Base-by-base conservation (phyloP, 2,888 invertebrate species). In the Rotaria socialis region DNA sequence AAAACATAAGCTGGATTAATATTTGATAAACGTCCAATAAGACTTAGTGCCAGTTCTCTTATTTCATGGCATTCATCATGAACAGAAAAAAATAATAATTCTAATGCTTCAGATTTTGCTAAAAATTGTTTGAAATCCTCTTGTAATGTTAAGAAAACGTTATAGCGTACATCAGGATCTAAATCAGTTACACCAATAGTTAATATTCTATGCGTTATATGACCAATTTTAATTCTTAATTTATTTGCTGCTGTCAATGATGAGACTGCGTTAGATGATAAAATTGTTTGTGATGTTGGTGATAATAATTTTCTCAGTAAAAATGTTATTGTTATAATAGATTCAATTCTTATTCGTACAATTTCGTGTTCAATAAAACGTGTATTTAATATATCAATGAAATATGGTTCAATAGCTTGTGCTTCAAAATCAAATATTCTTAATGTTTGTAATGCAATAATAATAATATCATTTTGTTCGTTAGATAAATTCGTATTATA, bases 1-100 rank as follows among this genome's bases (percentile, higher is more conserved):
- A 98, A 96, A 1, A 99, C 96, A 91, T 97, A 97, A 0, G 98
- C 97, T 0, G 99, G 99, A 92, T 99, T 99, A 90, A 97, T 94
- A 47, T 94, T 94, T 89, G 96, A 96, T 87, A 99, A 92, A 87
- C 97, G 92, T 0, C 97, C 98, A 86, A 98, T 95, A 85, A 96
- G 96, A 88, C 96, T 95, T 88, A 98, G 94, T 0, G 97, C 96
- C 84, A 96, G 92, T 91, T 98, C 97, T 55, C 98, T 93, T 88
- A 98, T 97, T 92, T 96, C 96, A 90, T 97, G 95, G 88, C 96
- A 94, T 91, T 99, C 98, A 91, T 99, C 99, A 91, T 98, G 96
- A 91, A 99, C 93, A 0, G 96, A 96, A 87, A 97, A 94, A 89
- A 97, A 96, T 19, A 99, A 92, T 0, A 96, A 95, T 89, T 95